Evolutionary conservation across 2,113 vertebrate species (phyloP).

Genomic region (Sminthopsis crassicaudata): DNA sequence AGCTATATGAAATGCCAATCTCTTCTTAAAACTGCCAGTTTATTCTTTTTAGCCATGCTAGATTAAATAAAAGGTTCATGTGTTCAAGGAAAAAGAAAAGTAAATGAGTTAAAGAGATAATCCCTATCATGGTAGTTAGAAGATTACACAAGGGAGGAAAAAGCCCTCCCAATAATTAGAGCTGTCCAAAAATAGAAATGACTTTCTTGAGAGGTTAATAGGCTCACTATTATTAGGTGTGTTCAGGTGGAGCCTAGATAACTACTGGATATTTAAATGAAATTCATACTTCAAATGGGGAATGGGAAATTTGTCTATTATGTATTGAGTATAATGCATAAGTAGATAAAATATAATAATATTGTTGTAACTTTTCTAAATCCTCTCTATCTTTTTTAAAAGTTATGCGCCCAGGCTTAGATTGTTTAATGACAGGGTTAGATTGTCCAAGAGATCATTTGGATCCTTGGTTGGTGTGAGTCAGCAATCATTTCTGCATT

Average conservation of each 20-base stretch:
- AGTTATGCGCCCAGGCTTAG: background rate
- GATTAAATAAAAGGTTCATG: conserved; percentile 24
- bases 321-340: background rate
- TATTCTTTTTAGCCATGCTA: background rate
- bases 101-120: background rate
- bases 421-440: background rate
- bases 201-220: background rate
- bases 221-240: background rate
- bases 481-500: background rate
- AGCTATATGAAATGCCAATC: background rate
- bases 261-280: background rate
- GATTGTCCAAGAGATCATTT: background rate
- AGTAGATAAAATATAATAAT: background rate
- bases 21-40: background rate
- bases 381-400: background rate
- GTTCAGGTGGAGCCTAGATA: background rate
- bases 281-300: background rate
- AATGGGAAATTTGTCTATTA: background rate
- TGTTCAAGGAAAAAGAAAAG: conserved; percentile 5
- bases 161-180: background rate
- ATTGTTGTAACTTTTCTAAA: background rate
- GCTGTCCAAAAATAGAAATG: background rate
- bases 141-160: background rate
- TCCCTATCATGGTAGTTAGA: background rate
- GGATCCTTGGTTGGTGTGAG: background rate